Evolutionary conservation across 2,113 vertebrate genomes (phyloP), one percentile per base, ranked within the genome.

Genomic region (Salvelinus namaycush): DNA sequence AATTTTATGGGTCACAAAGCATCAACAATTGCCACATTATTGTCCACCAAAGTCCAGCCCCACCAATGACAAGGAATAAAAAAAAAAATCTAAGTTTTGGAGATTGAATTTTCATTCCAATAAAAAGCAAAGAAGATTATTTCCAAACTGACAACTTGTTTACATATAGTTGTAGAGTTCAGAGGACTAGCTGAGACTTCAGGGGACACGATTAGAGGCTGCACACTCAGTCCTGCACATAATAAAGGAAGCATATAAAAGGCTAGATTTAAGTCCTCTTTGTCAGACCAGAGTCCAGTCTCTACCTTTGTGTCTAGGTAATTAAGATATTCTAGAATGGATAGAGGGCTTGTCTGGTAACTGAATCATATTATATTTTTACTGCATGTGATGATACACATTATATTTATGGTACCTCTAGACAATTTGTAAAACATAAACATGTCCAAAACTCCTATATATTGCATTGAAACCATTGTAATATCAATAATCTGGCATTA

Each of bases 1-100:
- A 94, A 97, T 98, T 97, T 99, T 97, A 96, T 97, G 98, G 98
- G 97, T 99, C 98, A 99, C 95, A 96, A 96, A 96, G 93, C 97
- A 96, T 96, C 95, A 92, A 99, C 97, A 99, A 99, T 99, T 96
- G 96, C 95, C 89, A 96, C 95, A 96, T 98, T 98, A 97, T 98
- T 96, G 95, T 97, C 96, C 95, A 95, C 94, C 95, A 95, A 96
- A 95, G 95, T 96, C 94, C 94, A 93, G 94, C 95, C 95, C 93
- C 92, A 95, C 92, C 94, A 94, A 91, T 89, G 94, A 96, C 89
- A 94, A 95, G 91, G 80, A 89, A 89, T 68, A 72, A 71, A 76
- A 78, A 79, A 93, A 92, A 90, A 91, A 93, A 96, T 97, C 96
- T 96, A 93, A 95, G 91, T 86, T 95, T 87, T 91, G 90, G 93